Evolutionary conservation across 2,888 invertebrate genomes (phyloP), one percentile per base, ranked within the genome.

Genomic region (Trimorus sp.): DNA sequence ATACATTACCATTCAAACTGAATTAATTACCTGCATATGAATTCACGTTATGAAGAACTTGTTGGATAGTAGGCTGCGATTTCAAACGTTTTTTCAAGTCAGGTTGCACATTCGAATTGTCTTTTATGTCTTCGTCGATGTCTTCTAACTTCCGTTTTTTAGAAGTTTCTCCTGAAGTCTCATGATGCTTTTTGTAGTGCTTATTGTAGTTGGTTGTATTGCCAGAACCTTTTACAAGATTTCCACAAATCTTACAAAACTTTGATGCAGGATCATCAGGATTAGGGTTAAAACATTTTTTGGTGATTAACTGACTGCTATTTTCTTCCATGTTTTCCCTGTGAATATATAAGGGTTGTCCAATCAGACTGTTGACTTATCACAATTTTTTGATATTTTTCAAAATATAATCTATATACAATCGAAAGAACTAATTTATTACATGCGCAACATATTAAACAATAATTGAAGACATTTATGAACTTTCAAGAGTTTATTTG

Each of bases 201-300:
- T 54, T 54, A 12, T 54, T 54, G 26, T 54, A 54, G 7, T 54
- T 54, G 1, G 54, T 54, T 11, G 54, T 54, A 54, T 54, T 54
- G 8, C 54, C 54, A 3, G 26, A 26, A 11, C 54, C 54, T 54
- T 54, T 54, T 7, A 54, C 54, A 7, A 54, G 54, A 54, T 11
- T 54, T 12, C 54, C 54, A 12, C 54, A 54, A 15, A 54, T 54
- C 26, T 54, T 54, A 12, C 54, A 54, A 54, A 26, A 54, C 26
- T 54, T 54, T 9, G 54, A 54, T 26, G 16, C 6, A 54, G 26
- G 5, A 36, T 54, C 54, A 11, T 26, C 54, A 7, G 26, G 54
- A 54, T 54, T 54, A 26, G 15, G 6, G 7, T 36, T 15, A 54
- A 54, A 54, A 54, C 1, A 54, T 26, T 26, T 5, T 54, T 54